Evolutionary conservation across 2,888 invertebrate species (phyloP), one percentile per base, ranked within the genome.

Genomic region (Cheilosia pagana): DNA sequence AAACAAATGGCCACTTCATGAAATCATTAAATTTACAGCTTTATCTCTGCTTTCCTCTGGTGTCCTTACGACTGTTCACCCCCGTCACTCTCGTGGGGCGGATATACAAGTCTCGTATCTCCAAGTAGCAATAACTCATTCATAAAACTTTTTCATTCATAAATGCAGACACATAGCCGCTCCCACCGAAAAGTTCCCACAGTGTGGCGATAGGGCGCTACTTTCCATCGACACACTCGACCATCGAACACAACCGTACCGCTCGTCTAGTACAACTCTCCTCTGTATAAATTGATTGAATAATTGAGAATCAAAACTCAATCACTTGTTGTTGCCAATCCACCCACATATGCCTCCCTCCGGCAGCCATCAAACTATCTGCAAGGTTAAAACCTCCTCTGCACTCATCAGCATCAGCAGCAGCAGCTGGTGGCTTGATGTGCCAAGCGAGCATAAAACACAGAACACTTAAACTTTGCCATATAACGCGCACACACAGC

Each of bases 381-480:
- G 63, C 75, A 81, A 76, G 81, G 75, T 81, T 81, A 81, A 81
- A 76, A 68, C 68, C 75, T 75, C 79, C 76, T 52, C 43, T 50
- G 16, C 23, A 72, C 59, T 67, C n/a, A 59, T 10, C 65, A 74
- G 50, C 63, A 48, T n/a, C 50, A 23, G 23, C 23, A 23, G 23
- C 23, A 28, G 41, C 76, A 63, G 62, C 62, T 75, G 75, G 28
- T 75, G 62, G 53, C 35, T 35, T 35, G 35, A 35, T 35, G 35
- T 53, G 60, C 45, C 68, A 75, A 23, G 65, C 68, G 55, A 75
- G 39, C 65, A 71, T 57, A 57, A 71, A 62, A 62, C 68, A 76
- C 81, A 72, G 35, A 72, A 55, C 72, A 72, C 72, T 53, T 53
- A 55, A 60, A 50, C 5, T 21, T 16, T 21, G 21, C 63, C 52